phyloP scores from a whole-genome alignment of 2,113 vertebrate genomes.

The Ciconia boyciana region DNA sequence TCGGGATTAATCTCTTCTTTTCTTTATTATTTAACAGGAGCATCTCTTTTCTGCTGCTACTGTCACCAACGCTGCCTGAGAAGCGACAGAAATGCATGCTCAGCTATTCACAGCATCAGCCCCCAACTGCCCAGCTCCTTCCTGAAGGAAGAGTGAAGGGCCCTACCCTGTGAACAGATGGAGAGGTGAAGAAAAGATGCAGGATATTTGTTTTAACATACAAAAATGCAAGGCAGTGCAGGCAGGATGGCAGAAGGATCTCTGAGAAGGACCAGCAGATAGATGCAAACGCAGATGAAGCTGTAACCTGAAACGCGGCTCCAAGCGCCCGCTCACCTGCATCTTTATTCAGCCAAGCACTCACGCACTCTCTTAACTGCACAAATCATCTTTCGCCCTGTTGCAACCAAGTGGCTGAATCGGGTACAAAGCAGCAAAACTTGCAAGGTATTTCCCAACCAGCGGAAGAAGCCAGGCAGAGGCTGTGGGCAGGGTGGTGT shows the following conservation, averaged over 20 bases:
- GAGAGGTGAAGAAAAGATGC: neutral
- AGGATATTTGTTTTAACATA: rapidly evolving
- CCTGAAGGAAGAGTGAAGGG: too few relatives aligned
- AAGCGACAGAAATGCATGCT: rapidly evolving
- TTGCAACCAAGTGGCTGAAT: neutral
- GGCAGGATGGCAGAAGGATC: neutral
- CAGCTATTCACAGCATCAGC: neutral
- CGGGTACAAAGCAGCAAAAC: neutral
- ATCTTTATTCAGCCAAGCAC: neutral
- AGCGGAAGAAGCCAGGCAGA: neutral
- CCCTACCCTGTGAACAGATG: neutral
- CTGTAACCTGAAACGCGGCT: neutral
- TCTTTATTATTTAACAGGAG: neutral
- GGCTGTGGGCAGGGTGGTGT: neutral
- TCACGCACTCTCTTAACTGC: rapidly evolving
- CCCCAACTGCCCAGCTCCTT: neutral
- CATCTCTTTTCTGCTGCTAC: neutral
- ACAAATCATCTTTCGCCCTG: rapidly evolving
- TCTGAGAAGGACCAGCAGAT: rapidly evolving
- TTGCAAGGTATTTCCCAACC: neutral
- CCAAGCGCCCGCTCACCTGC: neutral
- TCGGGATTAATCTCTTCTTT: neutral
- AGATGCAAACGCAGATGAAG: neutral
- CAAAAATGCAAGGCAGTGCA: neutral
- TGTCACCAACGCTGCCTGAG: neutral